These are phyloP conservation scores for Apis laboriosa DNA, from an alignment of 1,140 invertebrate species.

Conservation along the genomic window DNA sequence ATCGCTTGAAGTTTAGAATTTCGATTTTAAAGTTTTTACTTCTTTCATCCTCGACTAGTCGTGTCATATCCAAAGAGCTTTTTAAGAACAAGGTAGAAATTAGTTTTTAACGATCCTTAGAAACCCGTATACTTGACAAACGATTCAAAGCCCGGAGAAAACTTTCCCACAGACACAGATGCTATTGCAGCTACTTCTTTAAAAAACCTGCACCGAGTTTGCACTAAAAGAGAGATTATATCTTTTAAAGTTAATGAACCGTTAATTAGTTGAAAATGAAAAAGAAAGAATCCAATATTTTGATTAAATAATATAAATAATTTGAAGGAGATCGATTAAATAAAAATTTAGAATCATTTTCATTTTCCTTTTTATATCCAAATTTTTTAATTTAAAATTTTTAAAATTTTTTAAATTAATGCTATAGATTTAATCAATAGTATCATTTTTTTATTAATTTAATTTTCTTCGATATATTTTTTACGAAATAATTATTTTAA, in stretches of 20 bases:
- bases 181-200: not conserved
- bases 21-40: not conserved
- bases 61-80: constrained; percentile 13
- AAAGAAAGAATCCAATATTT: not conserved
- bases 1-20: not conserved
- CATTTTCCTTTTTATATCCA: too few species aligned
- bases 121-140: constrained; percentile 22
- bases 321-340: too few species aligned
- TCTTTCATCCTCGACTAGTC: not conserved
- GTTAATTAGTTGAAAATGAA: not conserved
- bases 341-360: too few species aligned
- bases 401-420: too few species aligned
- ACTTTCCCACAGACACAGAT: constrained; percentile 9
- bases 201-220: not conserved
- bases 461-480: too few species aligned
- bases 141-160: constrained; percentile 1
- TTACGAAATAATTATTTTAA: too few species aligned
- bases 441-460: too few species aligned
- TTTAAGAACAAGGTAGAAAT: constrained; percentile 3
- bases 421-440: too few species aligned
- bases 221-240: not conserved
- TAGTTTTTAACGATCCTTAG: constrained; percentile 26
- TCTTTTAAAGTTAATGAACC: not conserved
- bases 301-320: too few species aligned
- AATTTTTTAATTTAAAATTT: too few species aligned